Percentiles rank a stretch among this genome's conserved stretches.
Conservation (phyloP, 2,113 vertebrate species). For the Syrmaticus mikado region DNA sequence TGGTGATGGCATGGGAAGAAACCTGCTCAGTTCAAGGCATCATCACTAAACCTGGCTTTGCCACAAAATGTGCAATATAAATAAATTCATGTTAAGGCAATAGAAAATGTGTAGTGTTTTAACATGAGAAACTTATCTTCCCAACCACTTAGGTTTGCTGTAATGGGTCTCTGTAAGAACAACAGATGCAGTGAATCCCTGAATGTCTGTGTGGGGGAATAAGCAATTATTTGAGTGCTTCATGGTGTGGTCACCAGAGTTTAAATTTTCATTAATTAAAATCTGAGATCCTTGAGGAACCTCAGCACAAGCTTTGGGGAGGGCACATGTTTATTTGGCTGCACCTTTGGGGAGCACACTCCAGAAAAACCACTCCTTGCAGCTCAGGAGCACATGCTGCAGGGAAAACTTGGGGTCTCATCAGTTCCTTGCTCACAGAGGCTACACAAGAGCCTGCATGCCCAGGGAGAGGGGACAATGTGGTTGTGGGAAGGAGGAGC, state of each 20-base stretch:
- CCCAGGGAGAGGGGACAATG: background rate
- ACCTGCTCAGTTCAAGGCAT: background rate
- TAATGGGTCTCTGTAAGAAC: background rate
- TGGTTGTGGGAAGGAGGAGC: background rate
- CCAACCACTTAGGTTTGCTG: background rate
- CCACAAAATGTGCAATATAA: background rate
- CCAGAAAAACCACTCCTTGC: background rate
- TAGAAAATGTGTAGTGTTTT: background rate
- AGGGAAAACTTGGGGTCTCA: background rate
- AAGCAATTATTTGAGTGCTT: background rate
- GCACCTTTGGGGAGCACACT: background rate
- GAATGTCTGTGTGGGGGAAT: background rate
- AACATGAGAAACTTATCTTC: background rate
- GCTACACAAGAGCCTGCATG: background rate
- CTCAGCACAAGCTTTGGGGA: fast-evolving
- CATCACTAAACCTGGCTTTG: background rate
- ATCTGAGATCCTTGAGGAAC: background rate
- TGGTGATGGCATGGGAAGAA: background rate
- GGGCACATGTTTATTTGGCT: background rate
- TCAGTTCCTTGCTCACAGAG: background rate
- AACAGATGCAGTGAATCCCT: background rate
- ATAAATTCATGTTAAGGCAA: background rate
- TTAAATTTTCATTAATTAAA: background rate
- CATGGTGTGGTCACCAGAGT: no score
- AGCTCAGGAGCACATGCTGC: fast-evolving